Conservation (phyloP, 2,888 invertebrate genomes). For the Arctia plantaginis region DNA sequence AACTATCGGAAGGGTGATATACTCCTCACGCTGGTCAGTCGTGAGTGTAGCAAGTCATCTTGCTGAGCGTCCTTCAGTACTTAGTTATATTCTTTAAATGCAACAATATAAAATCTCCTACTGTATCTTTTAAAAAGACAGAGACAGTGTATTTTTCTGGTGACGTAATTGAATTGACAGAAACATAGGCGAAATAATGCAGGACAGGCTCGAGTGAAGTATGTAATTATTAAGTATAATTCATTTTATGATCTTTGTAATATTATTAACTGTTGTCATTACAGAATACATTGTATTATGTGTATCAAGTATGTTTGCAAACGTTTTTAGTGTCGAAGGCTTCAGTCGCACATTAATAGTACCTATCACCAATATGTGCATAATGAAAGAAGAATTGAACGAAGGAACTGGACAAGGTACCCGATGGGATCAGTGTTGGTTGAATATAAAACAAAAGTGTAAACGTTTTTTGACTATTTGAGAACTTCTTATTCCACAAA, state of each 20-base stretch:
- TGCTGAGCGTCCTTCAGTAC: not conserved
- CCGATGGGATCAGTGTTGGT: constrained; percentile 21
- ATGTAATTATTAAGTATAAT: constrained; percentile 28
- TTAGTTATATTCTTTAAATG: not conserved
- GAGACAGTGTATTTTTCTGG: not conserved
- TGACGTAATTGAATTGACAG: not conserved
- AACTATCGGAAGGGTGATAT: not conserved
- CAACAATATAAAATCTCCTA: not conserved
- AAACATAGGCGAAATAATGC: constrained; percentile 15
- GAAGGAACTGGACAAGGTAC: constrained; percentile 45
- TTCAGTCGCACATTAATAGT: constrained; percentile 77
- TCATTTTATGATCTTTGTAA: constrained; percentile 49
- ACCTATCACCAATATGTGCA: constrained; percentile 60
- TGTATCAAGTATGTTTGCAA: constrained; percentile 58
- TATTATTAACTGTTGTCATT: constrained; percentile 58
- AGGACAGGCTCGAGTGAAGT: constrained; percentile 31
- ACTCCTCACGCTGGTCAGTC: not conserved
- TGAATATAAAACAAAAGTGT: not conserved
- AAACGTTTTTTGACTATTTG: not conserved
- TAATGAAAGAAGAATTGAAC: constrained; percentile 41
- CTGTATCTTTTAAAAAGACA: not conserved
- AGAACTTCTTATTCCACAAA: constrained; percentile 2
- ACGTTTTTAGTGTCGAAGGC: constrained; percentile 64
- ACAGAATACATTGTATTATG: constrained; percentile 47
- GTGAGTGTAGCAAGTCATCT: not conserved